These are phyloP conservation scores for Baronia brevicornis DNA, from an alignment of 2,888 invertebrate genomes.

Conservation along the genomic window DNA sequence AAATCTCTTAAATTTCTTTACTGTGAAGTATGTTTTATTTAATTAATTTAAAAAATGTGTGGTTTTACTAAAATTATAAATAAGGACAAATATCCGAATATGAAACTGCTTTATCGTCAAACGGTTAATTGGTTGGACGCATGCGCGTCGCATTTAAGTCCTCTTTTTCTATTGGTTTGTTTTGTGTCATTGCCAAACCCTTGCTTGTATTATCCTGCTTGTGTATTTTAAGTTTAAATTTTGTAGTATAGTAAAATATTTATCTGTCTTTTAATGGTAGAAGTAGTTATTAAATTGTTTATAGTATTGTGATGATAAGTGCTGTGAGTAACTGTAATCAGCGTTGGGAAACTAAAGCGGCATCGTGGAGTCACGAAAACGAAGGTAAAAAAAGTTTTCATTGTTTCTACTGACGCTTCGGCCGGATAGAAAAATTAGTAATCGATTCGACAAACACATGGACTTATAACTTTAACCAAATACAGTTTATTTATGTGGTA, in stretches of 20 bases:
- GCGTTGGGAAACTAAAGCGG: constrained; percentile 72
- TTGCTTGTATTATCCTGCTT: constrained; percentile 58
- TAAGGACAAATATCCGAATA: constrained; percentile 16
- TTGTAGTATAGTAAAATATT: constrained; percentile 41
- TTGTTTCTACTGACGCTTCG: constrained; percentile 54
- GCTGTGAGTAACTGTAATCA: constrained; percentile 72
- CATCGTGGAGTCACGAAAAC: constrained; percentile 77
- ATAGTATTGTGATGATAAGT: constrained; percentile 74
- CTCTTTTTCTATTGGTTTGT: constrained; percentile 69
- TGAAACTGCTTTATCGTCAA: constrained; percentile 52
- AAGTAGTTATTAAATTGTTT: constrained; percentile 45
- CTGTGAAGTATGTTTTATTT: too few species aligned
- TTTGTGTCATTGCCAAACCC: constrained; percentile 68
- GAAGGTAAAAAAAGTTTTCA: constrained; percentile 70
- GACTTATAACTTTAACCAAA: constrained; percentile 7
- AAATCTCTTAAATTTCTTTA: too few species aligned
- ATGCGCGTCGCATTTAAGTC: constrained; percentile 58
- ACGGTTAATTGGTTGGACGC: constrained; percentile 44
- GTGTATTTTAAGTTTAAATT: constrained; percentile 56
- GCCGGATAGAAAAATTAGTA: constrained; percentile 35
- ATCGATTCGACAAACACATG: constrained; percentile 31
- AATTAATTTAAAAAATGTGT: too few species aligned
- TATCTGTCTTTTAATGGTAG: constrained; percentile 57
- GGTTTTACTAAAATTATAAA: neutral
- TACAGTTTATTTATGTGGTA: neutral